These are phyloP conservation scores for Dromius quadrimaculatus DNA, from an alignment of 2,888 invertebrate genomes.

Conservation along the genomic window DNA sequence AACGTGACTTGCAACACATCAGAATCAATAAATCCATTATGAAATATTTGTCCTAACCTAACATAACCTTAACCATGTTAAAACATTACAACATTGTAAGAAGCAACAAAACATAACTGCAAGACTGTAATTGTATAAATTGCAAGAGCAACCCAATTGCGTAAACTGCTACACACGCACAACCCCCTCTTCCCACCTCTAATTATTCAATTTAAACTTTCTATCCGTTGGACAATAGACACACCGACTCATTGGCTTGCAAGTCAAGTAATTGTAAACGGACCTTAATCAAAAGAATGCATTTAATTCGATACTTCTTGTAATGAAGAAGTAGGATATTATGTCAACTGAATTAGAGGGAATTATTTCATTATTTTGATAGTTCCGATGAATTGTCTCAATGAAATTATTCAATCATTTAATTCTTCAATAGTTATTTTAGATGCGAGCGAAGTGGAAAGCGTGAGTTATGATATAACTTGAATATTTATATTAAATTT, in stretches of 20 bases:
- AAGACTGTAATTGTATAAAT: constrained; percentile 6
- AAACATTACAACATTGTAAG: too few species aligned
- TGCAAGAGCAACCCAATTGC: constrained; percentile 14
- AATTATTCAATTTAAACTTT: constrained; percentile 27
- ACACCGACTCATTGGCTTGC: background rate
- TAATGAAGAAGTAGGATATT: constrained; percentile 19
- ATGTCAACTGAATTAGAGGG: constrained; percentile 12
- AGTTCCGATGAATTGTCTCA: too few species aligned
- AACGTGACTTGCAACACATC: too few species aligned
- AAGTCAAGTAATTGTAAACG: constrained; percentile 6
- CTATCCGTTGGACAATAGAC: constrained; percentile 17
- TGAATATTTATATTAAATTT: too few species aligned
- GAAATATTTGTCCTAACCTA: too few species aligned
- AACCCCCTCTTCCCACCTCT: background rate
- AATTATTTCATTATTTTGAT: constrained; percentile 18
- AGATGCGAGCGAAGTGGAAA: too few species aligned
- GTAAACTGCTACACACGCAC: constrained; percentile 23
- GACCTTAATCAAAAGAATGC: constrained; percentile 5
- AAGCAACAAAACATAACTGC: background rate
- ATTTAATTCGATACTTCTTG: constrained; percentile 4
- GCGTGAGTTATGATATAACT: too few species aligned
- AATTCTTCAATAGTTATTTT: too few species aligned
- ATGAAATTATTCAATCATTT: too few species aligned
- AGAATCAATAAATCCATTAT: too few species aligned
- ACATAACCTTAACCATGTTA: too few species aligned